Evolutionary conservation across 2,888 invertebrate genomes (phyloP).

Genomic region (Ctena decussata): DNA sequence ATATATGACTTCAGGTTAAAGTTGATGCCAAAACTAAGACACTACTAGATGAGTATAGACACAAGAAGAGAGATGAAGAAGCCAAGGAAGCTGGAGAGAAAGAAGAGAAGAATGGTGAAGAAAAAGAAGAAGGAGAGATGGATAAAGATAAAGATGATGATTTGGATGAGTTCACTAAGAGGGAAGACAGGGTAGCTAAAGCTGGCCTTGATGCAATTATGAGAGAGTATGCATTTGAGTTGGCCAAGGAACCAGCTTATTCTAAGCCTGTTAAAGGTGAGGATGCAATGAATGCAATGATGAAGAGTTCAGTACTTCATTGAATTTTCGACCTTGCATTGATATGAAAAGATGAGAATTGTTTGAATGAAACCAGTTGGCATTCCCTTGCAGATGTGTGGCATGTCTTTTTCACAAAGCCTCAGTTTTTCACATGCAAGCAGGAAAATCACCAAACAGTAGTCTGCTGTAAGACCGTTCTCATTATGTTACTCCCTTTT

Average conservation of each 20-base stretch:
- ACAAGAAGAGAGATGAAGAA: conserved; percentile 77
- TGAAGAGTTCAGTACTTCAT: no score
- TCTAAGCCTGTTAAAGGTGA: conserved; percentile 20
- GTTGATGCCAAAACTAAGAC: conserved; percentile 99
- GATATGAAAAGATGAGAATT: no score
- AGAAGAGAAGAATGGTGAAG: conserved; percentile 76
- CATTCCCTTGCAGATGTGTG: no score
- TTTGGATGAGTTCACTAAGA: conserved; percentile 89
- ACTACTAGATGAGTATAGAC: conserved; percentile 96
- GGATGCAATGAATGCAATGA: no score
- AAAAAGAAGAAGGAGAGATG: conserved; percentile 71
- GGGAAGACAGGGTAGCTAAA: conserved; percentile 92
- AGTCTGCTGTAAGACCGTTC: no score
- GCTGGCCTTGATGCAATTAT: conserved; percentile 93
- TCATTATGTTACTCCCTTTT: no score
- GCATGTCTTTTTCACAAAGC: no score
- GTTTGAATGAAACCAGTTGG: no score
- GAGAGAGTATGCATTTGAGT: conserved; percentile 91
- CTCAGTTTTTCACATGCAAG: no score
- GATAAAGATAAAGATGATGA: conserved; percentile 69
- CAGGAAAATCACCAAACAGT: no score
- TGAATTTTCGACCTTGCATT: no score
- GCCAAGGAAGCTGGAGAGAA: conserved; percentile 75
- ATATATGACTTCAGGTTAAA: conserved; percentile 89
- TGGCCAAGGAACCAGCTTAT: conserved; percentile 78